Evolutionary conservation across 2,797 vertebrate genomes (phyloP), one percentile per base, ranked within the genome.

Genomic region (Cossypha niveicapilla): DNA sequence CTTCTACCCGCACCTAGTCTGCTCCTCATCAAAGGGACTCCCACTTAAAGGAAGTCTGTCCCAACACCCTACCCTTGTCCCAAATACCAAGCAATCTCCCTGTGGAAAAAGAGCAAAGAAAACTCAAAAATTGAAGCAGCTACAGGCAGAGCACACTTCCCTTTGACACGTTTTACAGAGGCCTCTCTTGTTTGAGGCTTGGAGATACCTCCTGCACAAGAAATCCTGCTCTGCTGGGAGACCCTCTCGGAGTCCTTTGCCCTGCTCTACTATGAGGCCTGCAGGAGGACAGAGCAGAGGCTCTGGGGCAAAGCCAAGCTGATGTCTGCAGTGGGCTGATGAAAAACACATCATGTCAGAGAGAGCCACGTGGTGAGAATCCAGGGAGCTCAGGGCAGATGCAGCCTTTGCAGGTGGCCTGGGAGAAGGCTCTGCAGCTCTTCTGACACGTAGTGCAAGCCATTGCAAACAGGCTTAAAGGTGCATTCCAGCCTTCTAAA

Each of bases 201-300:
- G 39, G 77, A 63, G 37, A 67, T 18, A 25, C 28, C 51, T 45
- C 5, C 24, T 25, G 54, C 45, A 30, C 10, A 53, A 47, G 35
- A 67, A 80, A 51, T 35, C 18, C n/a, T 71, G 62, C 35, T 32
- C 47, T 81, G 21, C 47, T 66, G 24, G 34, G 50, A 72, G 58
- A 77, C 21, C n/a, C 7, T 74, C 48, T 27, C 1, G 0, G 35
- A 61, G 47, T 30, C 37, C 45, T 57, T 30, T n/a, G 16, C 7
- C 11, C 13, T 2, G 1, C 27, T 53, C 27, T 53, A 7, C 70
- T 35, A 1, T 1, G 1, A 28, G 47, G 12, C 9, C 22, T 30
- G 18, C 2, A 56, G 41, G 19, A 94, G 51, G 25, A 35, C 51
- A 61, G 19, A 88, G 41, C 2, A 2, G 54, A 65, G 42, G n/a